Base-by-base conservation (phyloP, 2,797 vertebrate genomes). In the Ficedula albicollis region DNA sequence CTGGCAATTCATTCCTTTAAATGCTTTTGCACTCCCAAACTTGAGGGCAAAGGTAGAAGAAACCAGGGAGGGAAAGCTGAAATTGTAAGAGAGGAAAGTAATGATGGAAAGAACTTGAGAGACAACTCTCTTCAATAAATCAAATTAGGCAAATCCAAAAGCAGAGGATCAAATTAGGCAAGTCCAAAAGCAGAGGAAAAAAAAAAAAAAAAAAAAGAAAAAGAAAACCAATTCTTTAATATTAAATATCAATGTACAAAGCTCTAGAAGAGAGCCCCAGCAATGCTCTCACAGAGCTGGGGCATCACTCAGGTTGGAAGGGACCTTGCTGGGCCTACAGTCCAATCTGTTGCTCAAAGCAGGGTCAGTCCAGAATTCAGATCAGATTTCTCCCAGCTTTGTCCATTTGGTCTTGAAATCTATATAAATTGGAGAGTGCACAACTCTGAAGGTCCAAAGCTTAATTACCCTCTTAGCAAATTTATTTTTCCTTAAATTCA, bases 251-350 rank as follows among this genome's bases (percentile, higher is more conserved):
- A 32, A 55, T 4, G 41, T 59, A n/a, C n/a, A n/a, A n/a, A n/a
- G 11, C 10, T 49, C 7, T 5, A 20, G 30, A 19, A 48, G 10
- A 51, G 34, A 41, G 6, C n/a, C n/a, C n/a, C n/a, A n/a, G n/a
- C n/a, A n/a, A n/a, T n/a, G n/a, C n/a, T 32, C 5, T 51, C 18
- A 39, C 8, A 39, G 22, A 69, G 26, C 3, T 7, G 0, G 18
- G 26, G 19, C 19, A 51, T 55, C 59, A 13, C n/a, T 43, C 25
- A 14, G 15, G 14, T 21, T 38, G 27, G 48, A 76, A 60, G n/a
- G 19, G 23, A 62, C 30, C 9, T 34, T 36, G 39, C 25, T 25
- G 11, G 34, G 10, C 58, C 43, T 58, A 27, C 17, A 54, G 23
- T 38, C 25, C 63, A 36, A 15, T 15, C 32, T 66, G 34, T 56